Evolutionary conservation across 1,140 invertebrate genomes (phyloP).

Genomic region (Antheraea mylitta): DNA sequence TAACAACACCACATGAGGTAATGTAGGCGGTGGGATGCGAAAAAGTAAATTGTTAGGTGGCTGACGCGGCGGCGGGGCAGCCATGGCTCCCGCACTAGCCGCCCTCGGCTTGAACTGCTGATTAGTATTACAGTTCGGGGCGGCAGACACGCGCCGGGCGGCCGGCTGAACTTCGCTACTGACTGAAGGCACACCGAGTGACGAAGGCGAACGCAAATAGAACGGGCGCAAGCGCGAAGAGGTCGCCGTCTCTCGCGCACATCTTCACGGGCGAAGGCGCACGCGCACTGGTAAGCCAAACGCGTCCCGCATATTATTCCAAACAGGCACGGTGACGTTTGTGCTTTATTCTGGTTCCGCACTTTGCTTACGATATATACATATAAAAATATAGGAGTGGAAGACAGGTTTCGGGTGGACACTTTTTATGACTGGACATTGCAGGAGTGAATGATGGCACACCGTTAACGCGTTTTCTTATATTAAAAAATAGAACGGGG

Average conservation of each 20-base stretch:
- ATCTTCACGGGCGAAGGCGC: conserved; percentile 75
- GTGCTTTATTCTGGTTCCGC: conserved; percentile 66
- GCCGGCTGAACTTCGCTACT: conserved; percentile 72
- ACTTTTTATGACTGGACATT: conserved; percentile 45
- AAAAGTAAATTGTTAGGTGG: conserved; percentile 65
- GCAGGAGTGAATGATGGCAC: conserved; percentile 49
- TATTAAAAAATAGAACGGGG: conserved; percentile 47
- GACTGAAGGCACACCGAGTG: conserved; percentile 71
- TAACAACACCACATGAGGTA: conserved; percentile 59
- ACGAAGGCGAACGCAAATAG: conserved; percentile 75
- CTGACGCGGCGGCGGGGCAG: conserved; percentile 72
- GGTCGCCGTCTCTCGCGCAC: conserved; percentile 73
- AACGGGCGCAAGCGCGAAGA: conserved; percentile 73
- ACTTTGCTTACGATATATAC: conserved; percentile 48
- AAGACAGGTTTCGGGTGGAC: conserved; percentile 63
- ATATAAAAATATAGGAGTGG: conserved; percentile 28
- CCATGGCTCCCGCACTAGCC: conserved; percentile 65
- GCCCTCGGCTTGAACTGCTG: conserved; percentile 50
- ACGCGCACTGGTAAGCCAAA: conserved; percentile 69
- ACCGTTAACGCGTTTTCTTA: conserved; percentile 51
- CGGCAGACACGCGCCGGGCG: conserved; percentile 64
- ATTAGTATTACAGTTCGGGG: conserved; percentile 50
- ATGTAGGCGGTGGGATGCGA: conserved; percentile 53
- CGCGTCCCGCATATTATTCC: conserved; percentile 61
- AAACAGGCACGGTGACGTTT: conserved; percentile 62